Evolutionary conservation across 1,140 invertebrate species (phyloP).

Genomic region (Leucophenga varia): DNA sequence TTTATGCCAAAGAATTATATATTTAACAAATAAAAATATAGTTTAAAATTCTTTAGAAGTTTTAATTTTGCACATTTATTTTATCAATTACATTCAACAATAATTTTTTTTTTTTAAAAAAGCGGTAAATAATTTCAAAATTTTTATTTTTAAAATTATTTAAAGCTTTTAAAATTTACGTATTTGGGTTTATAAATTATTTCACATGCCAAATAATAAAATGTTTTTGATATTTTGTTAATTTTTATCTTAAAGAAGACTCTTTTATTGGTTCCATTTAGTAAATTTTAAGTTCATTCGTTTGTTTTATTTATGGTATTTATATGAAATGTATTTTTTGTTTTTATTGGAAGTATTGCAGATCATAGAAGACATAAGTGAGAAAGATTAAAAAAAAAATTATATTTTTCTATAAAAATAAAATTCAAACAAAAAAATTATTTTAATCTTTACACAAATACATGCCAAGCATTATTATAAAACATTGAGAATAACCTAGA

Average conservation of each 20-base stretch:
- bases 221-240: no score
- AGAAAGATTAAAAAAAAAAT: slow-evolving; percentile 36
- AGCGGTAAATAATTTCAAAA: slow-evolving; percentile 22
- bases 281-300: no score
- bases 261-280: no score
- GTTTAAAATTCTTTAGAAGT: slow-evolving; percentile 35
- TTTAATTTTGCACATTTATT: slow-evolving; percentile 14
- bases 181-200: slow-evolving; percentile 34
- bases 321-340: no score
- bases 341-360: no score
- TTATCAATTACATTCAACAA: slow-evolving; percentile 7
- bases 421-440: slow-evolving; percentile 9
- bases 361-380: no score
- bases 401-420: slow-evolving; percentile 13
- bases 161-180: slow-evolving; percentile 45
- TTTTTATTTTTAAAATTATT: slow-evolving; percentile 21
- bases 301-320: slow-evolving; percentile 7
- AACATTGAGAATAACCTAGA: no score
- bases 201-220: no score
- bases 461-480: slow-evolving; percentile 41
- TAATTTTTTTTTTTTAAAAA: slow-evolving; percentile 27
- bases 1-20: slow-evolving; percentile 30
- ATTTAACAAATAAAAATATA: slow-evolving; percentile 25
- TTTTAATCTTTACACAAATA: no score
- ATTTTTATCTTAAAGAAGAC: no score